These are phyloP conservation scores for Seriola aureovittata DNA, from an alignment of 2,113 vertebrate species.

Conservation along the genomic window DNA sequence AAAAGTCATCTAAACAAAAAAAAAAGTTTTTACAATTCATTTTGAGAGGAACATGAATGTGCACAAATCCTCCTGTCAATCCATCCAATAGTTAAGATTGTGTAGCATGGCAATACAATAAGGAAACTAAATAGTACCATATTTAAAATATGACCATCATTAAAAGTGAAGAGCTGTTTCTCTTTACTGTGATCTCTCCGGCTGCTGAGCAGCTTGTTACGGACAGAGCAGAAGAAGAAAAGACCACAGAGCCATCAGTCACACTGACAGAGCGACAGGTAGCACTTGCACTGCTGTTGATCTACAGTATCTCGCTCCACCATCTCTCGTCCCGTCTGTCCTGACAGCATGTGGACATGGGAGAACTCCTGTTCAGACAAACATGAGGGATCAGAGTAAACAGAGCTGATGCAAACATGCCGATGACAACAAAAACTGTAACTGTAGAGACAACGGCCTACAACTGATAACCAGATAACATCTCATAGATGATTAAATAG, in stretches of 20 bases:
- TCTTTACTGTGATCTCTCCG: background rate
- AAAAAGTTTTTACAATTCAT: too few relatives aligned
- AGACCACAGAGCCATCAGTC: background rate
- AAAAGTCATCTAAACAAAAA: too few relatives aligned
- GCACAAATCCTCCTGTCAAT: too few relatives aligned
- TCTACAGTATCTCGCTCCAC: slow-evolving; percentile 20
- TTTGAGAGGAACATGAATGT: too few relatives aligned
- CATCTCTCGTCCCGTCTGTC: slow-evolving; percentile 30
- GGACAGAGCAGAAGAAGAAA: background rate
- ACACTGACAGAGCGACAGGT: background rate
- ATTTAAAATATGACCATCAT: background rate
- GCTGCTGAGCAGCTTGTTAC: background rate
- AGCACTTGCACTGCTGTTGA: slow-evolving; percentile 2
- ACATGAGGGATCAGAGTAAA: slow-evolving; percentile 20
- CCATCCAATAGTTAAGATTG: too few relatives aligned
- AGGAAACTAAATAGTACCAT: too few relatives aligned
- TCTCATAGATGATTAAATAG: background rate
- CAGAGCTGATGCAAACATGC: slow-evolving; percentile 38
- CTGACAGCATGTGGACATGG: slow-evolving; percentile 28
- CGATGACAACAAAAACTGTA: background rate
- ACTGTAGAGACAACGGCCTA: background rate
- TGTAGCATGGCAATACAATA: too few relatives aligned
- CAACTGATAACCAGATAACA: slow-evolving; percentile 1
- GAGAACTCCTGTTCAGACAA: slow-evolving; percentile 24
- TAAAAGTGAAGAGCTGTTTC: background rate